phyloP scores from a whole-genome alignment of 2,888 invertebrate genomes.

The Pemphredon lugubris region DNA sequence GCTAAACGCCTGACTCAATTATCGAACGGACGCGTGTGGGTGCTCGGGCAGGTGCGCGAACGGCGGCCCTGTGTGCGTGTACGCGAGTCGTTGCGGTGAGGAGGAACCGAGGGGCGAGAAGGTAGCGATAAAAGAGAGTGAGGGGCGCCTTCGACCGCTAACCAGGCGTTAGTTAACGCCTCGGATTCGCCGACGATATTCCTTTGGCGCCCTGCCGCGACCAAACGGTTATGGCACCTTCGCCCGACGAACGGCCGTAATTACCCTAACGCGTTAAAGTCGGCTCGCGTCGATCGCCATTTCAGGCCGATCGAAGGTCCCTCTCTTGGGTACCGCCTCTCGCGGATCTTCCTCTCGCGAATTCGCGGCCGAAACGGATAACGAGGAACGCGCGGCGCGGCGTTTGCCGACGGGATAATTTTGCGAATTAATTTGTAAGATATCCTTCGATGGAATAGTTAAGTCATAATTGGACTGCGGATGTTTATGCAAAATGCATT shows the following conservation, averaged over 20 bases:
- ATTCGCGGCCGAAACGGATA: not conserved
- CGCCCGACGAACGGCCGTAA: constrained; percentile 67
- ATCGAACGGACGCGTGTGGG: constrained; percentile 44
- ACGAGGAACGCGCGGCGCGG: not conserved
- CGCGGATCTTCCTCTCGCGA: constrained; percentile 15
- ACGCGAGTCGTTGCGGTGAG: constrained; percentile 16
- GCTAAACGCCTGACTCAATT: constrained; percentile 67
- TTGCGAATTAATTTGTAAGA: not conserved
- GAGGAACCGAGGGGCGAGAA: constrained; percentile 37
- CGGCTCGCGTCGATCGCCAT: constrained; percentile 60
- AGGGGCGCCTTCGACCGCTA: constrained; percentile 63
- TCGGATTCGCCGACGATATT: constrained; percentile 65
- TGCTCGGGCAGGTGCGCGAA: constrained; percentile 1
- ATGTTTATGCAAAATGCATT: no score
- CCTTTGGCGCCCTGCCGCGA: constrained; percentile 66
- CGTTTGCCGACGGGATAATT: not conserved
- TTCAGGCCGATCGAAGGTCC: constrained; percentile 55
- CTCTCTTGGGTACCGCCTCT: constrained; percentile 14
- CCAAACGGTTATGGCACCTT: constrained; percentile 70
- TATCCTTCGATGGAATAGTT: no score
- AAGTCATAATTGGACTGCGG: no score
- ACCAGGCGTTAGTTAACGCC: constrained; percentile 67
- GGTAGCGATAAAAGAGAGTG: constrained; percentile 60
- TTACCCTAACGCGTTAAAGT: constrained; percentile 72
- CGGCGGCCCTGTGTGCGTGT: no score